Conservation (phyloP, 1,140 invertebrate genomes). For the Drosophila grimshawi region DNA sequence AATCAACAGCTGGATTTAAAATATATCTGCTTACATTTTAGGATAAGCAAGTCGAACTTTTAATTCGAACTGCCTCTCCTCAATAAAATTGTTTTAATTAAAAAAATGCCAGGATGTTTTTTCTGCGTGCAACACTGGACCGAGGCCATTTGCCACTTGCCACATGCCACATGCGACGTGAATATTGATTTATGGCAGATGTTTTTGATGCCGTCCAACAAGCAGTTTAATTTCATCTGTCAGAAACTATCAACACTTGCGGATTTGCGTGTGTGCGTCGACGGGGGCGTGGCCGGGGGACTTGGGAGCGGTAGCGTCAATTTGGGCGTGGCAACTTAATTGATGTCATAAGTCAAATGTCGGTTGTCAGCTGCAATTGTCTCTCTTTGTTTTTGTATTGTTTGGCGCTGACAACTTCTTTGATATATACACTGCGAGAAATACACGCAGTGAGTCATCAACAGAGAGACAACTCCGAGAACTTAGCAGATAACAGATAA, state of each 20-base stretch:
- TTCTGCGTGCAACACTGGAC: background rate
- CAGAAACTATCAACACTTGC: conserved; percentile 37
- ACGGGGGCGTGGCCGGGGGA: background rate
- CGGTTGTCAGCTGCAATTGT: conserved; percentile 12
- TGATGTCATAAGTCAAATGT: conserved; percentile 46
- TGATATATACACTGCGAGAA: background rate
- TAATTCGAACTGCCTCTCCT: too few relatives aligned
- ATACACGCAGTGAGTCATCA: conserved; percentile 11
- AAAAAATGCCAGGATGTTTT: background rate
- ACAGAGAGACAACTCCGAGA: background rate
- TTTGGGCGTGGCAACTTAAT: conserved; percentile 23
- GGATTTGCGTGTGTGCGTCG: background rate
- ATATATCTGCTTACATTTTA: too few relatives aligned
- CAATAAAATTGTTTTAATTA: too few relatives aligned
- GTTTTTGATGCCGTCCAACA: conserved; percentile 26
- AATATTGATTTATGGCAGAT: conserved; percentile 53
- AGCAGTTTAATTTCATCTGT: conserved; percentile 43
- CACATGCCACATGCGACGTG: conserved; percentile 1
- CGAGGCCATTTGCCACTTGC: too few relatives aligned
- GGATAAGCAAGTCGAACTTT: too few relatives aligned
- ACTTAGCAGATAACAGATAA: conserved; percentile 9
- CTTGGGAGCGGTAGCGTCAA: background rate
- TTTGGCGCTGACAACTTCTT: background rate
- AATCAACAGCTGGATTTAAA: too few relatives aligned
- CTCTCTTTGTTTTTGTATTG: background rate